These are phyloP conservation scores for Vultur gryphus DNA, from an alignment of 2,797 vertebrate species.

Conservation along the genomic window DNA sequence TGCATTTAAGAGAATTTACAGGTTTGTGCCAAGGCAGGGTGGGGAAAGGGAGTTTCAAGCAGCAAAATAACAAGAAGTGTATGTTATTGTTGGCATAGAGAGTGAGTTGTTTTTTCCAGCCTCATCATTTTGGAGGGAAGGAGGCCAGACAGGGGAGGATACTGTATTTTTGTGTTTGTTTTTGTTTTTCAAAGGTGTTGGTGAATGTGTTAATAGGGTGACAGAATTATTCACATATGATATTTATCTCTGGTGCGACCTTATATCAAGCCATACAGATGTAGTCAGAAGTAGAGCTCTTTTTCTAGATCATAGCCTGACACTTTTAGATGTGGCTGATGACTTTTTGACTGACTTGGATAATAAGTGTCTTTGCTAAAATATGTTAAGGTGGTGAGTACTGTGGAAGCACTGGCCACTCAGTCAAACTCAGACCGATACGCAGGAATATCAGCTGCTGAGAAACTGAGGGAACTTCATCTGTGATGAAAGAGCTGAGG, in stretches of 20 bases:
- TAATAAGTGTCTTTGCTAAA: not conserved
- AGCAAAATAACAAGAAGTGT: not conserved
- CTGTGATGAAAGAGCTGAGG: not conserved
- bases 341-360: not conserved
- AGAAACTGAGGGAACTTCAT: not conserved
- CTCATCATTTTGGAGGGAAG: not conserved
- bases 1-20: not conserved
- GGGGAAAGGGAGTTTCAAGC: not conserved
- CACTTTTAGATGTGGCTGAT: not conserved
- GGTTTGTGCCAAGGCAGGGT: not conserved
- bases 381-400: not conserved
- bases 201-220: not conserved
- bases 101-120: not conserved
- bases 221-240: not conserved
- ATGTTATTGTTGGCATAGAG: not conserved
- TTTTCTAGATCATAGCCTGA: not conserved
- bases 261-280: not conserved
- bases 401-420: not conserved
- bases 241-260: not conserved
- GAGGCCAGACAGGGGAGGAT: not conserved
- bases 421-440: not conserved
- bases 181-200: not conserved
- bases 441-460: not conserved
- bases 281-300: not conserved
- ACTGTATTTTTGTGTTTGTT: accelerated